Evolutionary conservation across 2,797 vertebrate genomes (phyloP), one percentile per base, ranked within the genome.

Genomic region (Liparis tanakae): DNA sequence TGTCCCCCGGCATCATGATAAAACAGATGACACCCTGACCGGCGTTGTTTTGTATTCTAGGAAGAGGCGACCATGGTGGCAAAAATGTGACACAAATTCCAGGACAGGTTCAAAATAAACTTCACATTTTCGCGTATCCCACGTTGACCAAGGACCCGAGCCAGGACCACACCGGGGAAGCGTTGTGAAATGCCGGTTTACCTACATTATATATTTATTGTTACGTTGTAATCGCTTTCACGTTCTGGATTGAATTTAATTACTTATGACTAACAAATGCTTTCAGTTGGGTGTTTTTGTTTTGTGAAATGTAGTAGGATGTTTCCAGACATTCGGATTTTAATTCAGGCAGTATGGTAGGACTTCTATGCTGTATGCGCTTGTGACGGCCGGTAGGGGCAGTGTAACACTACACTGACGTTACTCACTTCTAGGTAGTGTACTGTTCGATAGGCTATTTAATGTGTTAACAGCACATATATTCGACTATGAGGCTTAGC

Each of bases 1-100:
- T 96, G 89, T 98, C 97, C 13, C 97, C 97, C 0, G 98, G 97
- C 98, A 98, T 99, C 97, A 98, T 97, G 85, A 79, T 95, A 90
- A 65, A 6, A 62, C 43, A 10, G 76, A 36, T n/a, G 22, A 33
- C 39, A 63, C 43, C 3, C 10, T 30, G 7, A 44, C 13, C 50
- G 10, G 0, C 1, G 0, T 51, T 62, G 22, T 6, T 33, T 30
- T 30, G 15, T 1, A 14, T 6, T n/a, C 15, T 4, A 66, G 15
- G 61, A 69, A 58, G 0, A 0, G 10, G 44, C 9, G 3, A 60
- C 2, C 30, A 44, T 46, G 1, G 17, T 18, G 9, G 12, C 25
- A 30, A 30, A 30, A 30, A 30, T 30, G 25, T 30, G 4, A 17
- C 1, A 54, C 20, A 25, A 56, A 70, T 12, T 34, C 8, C 46